Evolutionary conservation across 2,113 vertebrate species (phyloP).

Genomic region (Choloepus hoffmanni): DNA sequence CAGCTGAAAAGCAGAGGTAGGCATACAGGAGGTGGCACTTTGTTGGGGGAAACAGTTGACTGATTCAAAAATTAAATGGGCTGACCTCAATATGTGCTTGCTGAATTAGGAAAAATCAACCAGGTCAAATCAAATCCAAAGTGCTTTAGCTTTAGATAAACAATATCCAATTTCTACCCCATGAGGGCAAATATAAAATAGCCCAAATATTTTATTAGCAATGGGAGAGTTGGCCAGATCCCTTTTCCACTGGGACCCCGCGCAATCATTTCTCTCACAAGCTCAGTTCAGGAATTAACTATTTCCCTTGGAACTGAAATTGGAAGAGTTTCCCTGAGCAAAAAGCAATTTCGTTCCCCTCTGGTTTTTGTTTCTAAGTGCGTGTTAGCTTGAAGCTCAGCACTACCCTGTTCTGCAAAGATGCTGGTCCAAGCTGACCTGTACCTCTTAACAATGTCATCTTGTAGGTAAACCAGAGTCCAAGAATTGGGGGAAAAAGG

Average conservation of each 20-base stretch:
- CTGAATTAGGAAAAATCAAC: slow-evolving; percentile 50
- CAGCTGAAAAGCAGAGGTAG: neutral
- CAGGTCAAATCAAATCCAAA: neutral
- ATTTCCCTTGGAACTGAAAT: slow-evolving; percentile 58
- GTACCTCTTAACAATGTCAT: neutral
- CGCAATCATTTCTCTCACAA: neutral
- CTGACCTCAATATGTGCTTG: neutral
- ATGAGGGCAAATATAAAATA: slow-evolving; percentile 18
- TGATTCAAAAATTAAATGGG: neutral
- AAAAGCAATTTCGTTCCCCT: slow-evolving; percentile 62
- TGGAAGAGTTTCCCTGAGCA: slow-evolving; percentile 44
- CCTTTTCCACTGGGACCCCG: neutral
- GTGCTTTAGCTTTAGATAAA: slow-evolving; percentile 51
- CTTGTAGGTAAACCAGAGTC: neutral
- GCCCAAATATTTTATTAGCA: slow-evolving; percentile 2
- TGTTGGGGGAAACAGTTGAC: neutral
- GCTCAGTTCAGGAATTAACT: slow-evolving; percentile 49
- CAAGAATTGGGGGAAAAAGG: neutral
- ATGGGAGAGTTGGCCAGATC: neutral
- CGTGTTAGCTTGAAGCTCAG: neutral
- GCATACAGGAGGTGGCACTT: neutral
- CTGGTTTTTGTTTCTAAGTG: slow-evolving; percentile 39
- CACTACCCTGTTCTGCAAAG: neutral
- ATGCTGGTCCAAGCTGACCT: neutral
- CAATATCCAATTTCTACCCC: neutral